Conservation (phyloP, 2,888 invertebrate genomes). For the Homarus gammarus region DNA sequence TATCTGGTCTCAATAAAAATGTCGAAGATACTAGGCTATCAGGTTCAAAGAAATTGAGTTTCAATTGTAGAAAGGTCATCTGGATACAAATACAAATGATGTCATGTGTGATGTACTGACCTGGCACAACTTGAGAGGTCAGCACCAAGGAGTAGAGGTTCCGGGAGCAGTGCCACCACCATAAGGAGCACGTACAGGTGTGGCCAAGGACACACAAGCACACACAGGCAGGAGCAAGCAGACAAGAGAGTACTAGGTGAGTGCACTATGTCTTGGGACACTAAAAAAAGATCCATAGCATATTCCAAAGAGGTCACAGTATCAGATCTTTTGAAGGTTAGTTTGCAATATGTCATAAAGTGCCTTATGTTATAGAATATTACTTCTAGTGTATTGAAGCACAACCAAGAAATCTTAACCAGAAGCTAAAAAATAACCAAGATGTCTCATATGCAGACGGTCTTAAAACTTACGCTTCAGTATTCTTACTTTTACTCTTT, state of each 20-base stretch:
- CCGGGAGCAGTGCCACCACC: conserved; percentile 53
- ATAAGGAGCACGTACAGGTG: conserved; percentile 56
- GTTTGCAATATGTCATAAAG: not conserved
- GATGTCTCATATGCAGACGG: not conserved
- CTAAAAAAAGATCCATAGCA: conserved; percentile 35
- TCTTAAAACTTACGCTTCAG: no score
- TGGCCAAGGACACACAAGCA: conserved; percentile 67
- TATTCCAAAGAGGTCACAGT: conserved; percentile 29
- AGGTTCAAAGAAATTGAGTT: not conserved
- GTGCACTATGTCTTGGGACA: conserved; percentile 60
- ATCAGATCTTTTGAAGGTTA: conserved; percentile 13
- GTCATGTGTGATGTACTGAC: conserved; percentile 45
- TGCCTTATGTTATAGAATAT: not conserved
- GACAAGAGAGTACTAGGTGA: conserved; percentile 66
- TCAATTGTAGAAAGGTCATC: not conserved
- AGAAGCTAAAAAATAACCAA: not conserved
- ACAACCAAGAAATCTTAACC: no score
- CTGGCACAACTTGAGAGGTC: conserved; percentile 56
- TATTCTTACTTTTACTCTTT: no score
- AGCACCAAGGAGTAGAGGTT: conserved; percentile 48
- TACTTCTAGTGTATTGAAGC: no score
- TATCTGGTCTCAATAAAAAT: not conserved
- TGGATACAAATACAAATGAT: not conserved
- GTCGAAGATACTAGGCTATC: not conserved
- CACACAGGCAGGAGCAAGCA: conserved; percentile 71